phyloP scores from a whole-genome alignment of 1,140 invertebrate genomes.

The Pogonomyrmex californicus region DNA sequence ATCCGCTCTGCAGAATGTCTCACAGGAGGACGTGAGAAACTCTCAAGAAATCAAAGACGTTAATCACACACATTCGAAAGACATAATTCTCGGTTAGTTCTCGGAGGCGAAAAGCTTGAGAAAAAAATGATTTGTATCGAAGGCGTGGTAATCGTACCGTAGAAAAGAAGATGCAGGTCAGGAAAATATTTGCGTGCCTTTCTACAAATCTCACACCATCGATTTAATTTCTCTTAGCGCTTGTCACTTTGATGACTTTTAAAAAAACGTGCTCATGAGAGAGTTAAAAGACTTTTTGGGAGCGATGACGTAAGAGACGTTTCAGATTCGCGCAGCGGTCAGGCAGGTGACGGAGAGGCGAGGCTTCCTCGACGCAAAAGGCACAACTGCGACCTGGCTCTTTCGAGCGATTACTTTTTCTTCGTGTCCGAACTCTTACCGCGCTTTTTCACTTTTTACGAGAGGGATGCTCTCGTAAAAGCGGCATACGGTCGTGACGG shows the following conservation, averaged over 20 bases:
- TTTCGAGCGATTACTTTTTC: not conserved
- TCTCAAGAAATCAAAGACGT: constrained; percentile 18
- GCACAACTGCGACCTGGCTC: not conserved
- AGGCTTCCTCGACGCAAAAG: constrained; percentile 40
- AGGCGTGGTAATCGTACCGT: not conserved
- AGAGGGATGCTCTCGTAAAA: constrained; percentile 36
- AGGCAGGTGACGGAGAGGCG: constrained; percentile 42
- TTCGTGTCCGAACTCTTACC: not conserved
- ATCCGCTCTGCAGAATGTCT: not conserved
- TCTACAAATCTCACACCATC: not conserved
- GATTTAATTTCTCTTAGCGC: not conserved
- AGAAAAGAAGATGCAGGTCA: not conserved
- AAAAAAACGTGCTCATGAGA: not conserved
- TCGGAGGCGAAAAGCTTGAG: not conserved
- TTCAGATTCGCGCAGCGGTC: not conserved
- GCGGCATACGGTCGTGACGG: not conserved
- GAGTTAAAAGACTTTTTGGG: not conserved
- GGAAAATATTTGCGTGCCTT: not conserved
- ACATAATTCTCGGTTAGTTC: not conserved
- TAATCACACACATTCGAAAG: not conserved
- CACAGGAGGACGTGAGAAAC: constrained; percentile 39
- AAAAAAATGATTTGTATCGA: not conserved
- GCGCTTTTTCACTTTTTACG: constrained; percentile 29
- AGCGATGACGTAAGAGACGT: constrained; percentile 33
- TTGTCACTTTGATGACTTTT: not conserved